Evolutionary conservation across 2,113 vertebrate species (phyloP).

Genomic region (Pseudorectes ferrugineus): DNA sequence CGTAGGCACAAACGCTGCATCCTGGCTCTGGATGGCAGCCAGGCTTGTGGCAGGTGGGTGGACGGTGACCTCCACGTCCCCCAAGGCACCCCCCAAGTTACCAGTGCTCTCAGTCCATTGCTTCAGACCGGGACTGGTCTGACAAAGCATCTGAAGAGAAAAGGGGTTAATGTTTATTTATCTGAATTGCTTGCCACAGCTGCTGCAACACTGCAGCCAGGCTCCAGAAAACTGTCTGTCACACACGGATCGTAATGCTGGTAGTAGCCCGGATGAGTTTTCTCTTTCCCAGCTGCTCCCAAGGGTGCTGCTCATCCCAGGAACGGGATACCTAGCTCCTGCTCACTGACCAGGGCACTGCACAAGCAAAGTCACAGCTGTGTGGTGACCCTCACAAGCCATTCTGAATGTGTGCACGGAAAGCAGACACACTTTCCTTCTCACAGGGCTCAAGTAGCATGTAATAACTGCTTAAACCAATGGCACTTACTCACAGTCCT

Average conservation of each 20-base stretch:
- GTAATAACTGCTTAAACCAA: not conserved
- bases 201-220: not conserved
- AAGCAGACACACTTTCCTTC: not conserved
- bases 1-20: accelerated
- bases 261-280: not conserved
- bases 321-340: not conserved
- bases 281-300: not conserved
- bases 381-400: not conserved
- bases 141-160: not conserved
- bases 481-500: not conserved
- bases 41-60: not conserved
- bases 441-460: conserved; percentile 18
- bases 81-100: not conserved
- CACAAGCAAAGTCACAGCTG: not conserved
- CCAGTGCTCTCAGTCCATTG: not conserved
- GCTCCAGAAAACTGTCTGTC: not conserved
- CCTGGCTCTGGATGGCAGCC: not conserved
- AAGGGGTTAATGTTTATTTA: not conserved
- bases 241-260: not conserved
- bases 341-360: not conserved
- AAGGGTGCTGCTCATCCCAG: not conserved
- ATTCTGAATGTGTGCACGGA: not conserved
- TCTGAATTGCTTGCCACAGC: not conserved
- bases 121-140: not conserved
- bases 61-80: accelerated